phyloP scores from a whole-genome alignment of 1,140 invertebrate species.

The Zaprionus vittiger region DNA sequence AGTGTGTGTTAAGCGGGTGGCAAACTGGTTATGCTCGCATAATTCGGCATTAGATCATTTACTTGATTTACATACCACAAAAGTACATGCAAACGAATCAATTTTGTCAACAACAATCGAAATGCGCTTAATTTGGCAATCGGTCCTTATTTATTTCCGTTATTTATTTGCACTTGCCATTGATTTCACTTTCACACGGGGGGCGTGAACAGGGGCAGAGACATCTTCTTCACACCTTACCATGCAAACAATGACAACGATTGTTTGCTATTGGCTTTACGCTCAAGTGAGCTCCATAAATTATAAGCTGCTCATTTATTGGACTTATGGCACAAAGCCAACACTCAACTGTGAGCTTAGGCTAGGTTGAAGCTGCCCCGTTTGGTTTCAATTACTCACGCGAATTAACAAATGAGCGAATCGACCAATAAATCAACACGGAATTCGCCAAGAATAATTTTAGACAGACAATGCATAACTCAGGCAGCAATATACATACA shows the following conservation, averaged over 20 bases:
- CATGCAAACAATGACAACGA: conserved; percentile 52
- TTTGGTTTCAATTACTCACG: conserved; percentile 70
- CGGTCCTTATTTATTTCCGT: conserved; percentile 49
- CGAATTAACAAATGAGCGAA: conserved; percentile 49
- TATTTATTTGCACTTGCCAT: conserved; percentile 59
- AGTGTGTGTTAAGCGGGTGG: conserved; percentile 26
- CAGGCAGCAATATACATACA: conserved; percentile 5
- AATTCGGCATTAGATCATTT: conserved; percentile 63
- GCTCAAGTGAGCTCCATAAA: conserved; percentile 63
- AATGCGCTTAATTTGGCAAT: neutral
- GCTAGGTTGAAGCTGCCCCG: conserved; percentile 31
- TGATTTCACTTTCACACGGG: conserved; percentile 60
- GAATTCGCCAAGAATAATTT: conserved; percentile 55
- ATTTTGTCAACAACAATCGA: conserved; percentile 55
- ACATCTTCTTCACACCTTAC: conserved; percentile 60
- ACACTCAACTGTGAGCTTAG: conserved; percentile 36
- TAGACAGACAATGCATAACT: conserved; percentile 48
- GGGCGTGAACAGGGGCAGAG: conserved; percentile 31
- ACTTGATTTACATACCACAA: conserved; percentile 51
- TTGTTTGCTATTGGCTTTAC: conserved; percentile 31
- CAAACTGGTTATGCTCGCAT: conserved; percentile 41
- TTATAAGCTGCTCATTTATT: conserved; percentile 59
- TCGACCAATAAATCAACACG: conserved; percentile 68
- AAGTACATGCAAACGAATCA: conserved; percentile 36
- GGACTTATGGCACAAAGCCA: conserved; percentile 51